Evolutionary conservation across 2,113 vertebrate species (phyloP).

Genomic region (Gopherus evgoodei): DNA sequence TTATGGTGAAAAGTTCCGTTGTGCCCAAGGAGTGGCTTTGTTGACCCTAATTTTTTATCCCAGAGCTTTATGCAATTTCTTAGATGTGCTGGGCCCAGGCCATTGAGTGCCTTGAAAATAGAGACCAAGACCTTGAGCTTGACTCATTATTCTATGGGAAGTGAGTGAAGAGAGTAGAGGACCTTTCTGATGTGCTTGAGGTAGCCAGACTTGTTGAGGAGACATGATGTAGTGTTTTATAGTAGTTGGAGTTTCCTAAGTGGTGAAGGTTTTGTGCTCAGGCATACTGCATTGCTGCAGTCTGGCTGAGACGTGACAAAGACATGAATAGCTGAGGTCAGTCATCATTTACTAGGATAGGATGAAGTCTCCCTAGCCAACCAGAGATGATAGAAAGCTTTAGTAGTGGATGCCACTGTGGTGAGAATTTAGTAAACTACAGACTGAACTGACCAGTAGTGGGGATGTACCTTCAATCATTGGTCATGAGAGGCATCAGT

Average conservation of each 20-base stretch:
- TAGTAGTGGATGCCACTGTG: neutral
- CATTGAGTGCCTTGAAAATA: neutral
- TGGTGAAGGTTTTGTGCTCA: neutral
- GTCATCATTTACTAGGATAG: neutral
- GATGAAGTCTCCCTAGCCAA: neutral
- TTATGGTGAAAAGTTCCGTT: neutral
- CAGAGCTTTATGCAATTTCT: neutral
- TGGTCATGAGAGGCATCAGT: neutral
- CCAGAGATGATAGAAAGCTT: neutral
- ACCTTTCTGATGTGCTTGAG: neutral
- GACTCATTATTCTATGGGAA: neutral
- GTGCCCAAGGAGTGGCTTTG: neutral
- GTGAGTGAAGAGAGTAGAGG: accelerated
- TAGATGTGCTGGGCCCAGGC: neutral
- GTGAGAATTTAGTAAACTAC: neutral
- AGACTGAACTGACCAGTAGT: neutral
- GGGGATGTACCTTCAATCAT: neutral
- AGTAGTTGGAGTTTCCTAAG: neutral
- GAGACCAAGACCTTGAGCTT: neutral
- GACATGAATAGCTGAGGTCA: neutral
- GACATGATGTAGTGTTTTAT: neutral
- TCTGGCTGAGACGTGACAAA: neutral
- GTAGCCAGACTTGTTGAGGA: neutral
- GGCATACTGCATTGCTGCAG: neutral
- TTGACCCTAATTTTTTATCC: neutral